Base-by-base conservation (phyloP, 2,888 invertebrate genomes). In the Tupiocoris notatus region DNA sequence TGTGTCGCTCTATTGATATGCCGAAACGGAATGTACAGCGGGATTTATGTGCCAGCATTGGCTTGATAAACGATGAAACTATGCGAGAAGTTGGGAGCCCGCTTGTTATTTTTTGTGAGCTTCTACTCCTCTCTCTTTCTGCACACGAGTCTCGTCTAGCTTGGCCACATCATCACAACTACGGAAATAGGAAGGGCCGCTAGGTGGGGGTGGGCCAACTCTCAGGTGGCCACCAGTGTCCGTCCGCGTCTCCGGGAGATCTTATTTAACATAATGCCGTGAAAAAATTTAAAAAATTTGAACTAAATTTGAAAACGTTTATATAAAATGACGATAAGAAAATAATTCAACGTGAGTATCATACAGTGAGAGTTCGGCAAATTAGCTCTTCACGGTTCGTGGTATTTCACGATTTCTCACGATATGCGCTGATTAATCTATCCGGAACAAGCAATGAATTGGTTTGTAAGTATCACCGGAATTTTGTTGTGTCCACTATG, bases 191-290 rank as follows among this genome's bases (percentile, higher is more conserved):
- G 73, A 73, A 73, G 58, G 21, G 58, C 62, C 54, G 17, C 63
- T 25, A 61, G 22, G 73, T 73, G 73, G 73, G 73, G 73, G 73
- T 22, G 73, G 73, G 39, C 62, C 22, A 21, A 57, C 73, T n/a
- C 61, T 73, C 73, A 73, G 73, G 73, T 73, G 73, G 73, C 73
- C 18, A 39, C 73, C 73, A 73, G 73, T 73, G 61, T 61, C 62
- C 21, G 22, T 61, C 63, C 73, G 73, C 73, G 73, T 73, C 73
- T 62, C 54, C 73, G 73, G 61, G 62, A 73, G 73, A 73, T 63
- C 39, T 39, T 39, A 12, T 39, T 7, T 39, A 39, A 39, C 12
- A 39, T 39, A 39, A 73, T 73, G 73, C 62, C 54, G 73, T 73
- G 73, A 73, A 73, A 59, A 67, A 3, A 56, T 57, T 21, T 20